A percentile compares a stretch with the other conserved stretches of the same genome.
Conservation (phyloP, 2,113 vertebrate species). For the Caranx melampygus region DNA sequence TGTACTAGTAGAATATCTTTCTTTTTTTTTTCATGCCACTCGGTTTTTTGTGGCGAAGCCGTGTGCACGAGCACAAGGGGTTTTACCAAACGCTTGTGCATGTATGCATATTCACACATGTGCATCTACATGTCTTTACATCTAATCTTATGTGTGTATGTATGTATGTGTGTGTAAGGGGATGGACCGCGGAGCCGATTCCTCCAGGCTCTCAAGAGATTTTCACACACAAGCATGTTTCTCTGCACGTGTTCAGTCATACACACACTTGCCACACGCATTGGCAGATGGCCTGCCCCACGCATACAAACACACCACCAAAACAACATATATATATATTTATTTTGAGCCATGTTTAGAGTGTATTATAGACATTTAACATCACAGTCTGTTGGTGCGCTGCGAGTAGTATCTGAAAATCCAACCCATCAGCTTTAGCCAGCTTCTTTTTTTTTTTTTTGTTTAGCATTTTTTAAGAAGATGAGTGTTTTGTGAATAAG, state of each 20-base stretch:
- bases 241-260: slow-evolving; percentile 61
- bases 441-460: not conserved
- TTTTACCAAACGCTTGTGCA: slow-evolving; percentile 3
- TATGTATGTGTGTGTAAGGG: slow-evolving; percentile 17
- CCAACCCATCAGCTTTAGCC: not conserved
- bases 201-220: slow-evolving; percentile 58
- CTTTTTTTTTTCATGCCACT: slow-evolving; percentile 7
- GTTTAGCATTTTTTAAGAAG: not conserved
- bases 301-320: slow-evolving; percentile 14
- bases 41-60: not conserved
- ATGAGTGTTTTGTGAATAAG: not conserved
- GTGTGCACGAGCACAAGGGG: not conserved
- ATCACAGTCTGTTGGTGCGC: not conserved
- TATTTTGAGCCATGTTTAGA: not conserved
- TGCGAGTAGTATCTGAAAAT: not conserved
- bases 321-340: slow-evolving; percentile 22
- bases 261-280: slow-evolving; percentile 41
- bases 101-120: not conserved
- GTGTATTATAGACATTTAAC: not conserved
- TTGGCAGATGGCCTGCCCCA: slow-evolving; percentile 56
- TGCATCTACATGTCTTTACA: slow-evolving; percentile 1
- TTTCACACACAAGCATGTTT: slow-evolving; percentile 59
- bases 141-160: not conserved
- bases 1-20: slow-evolving; percentile 15
- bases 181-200: slow-evolving; percentile 29